Evolutionary conservation across 1,140 invertebrate genomes (phyloP).

Genomic region (Aphelenchoides avenae): DNA sequence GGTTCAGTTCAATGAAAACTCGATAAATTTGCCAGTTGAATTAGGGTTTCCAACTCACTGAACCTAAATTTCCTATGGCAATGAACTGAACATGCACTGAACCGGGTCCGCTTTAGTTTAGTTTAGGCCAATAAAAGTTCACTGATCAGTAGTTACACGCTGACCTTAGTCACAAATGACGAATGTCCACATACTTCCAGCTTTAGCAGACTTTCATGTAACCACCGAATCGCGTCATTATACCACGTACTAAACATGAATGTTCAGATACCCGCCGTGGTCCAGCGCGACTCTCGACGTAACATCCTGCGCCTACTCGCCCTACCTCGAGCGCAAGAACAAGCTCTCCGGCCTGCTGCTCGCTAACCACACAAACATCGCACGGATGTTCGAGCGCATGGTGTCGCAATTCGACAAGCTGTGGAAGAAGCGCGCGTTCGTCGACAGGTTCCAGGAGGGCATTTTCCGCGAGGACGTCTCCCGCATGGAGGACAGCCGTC

Average conservation of each 20-base stretch:
- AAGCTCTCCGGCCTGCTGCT: slow-evolving; percentile 34
- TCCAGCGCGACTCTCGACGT: slow-evolving; percentile 24
- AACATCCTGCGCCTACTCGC: slow-evolving; percentile 24
- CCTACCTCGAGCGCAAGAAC: slow-evolving; percentile 27
- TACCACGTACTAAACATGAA: no score
- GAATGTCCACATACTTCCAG: slow-evolving; percentile 17
- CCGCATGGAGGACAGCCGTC: no score
- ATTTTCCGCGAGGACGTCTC: no score
- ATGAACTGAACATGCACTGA: no score
- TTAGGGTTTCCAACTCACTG: no score
- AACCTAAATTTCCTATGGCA: no score
- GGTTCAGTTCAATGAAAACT: no score
- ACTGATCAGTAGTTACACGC: background rate
- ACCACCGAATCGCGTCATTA: background rate
- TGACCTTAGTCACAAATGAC: background rate
- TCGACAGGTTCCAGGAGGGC: slow-evolving; percentile 14
- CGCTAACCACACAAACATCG: slow-evolving; percentile 35
- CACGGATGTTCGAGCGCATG: slow-evolving; percentile 22
- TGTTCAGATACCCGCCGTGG: slow-evolving; percentile 28
- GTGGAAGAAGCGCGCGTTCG: slow-evolving; percentile 10
- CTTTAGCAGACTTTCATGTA: background rate
- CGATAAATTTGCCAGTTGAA: no score
- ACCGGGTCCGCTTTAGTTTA: no score
- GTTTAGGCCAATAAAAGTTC: background rate
- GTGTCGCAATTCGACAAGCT: slow-evolving; percentile 15